A percentile compares a stretch with the other conserved stretches of the same genome.
Conservation (phyloP, 2,888 invertebrate genomes). For the Cacoxenus indagator region DNA sequence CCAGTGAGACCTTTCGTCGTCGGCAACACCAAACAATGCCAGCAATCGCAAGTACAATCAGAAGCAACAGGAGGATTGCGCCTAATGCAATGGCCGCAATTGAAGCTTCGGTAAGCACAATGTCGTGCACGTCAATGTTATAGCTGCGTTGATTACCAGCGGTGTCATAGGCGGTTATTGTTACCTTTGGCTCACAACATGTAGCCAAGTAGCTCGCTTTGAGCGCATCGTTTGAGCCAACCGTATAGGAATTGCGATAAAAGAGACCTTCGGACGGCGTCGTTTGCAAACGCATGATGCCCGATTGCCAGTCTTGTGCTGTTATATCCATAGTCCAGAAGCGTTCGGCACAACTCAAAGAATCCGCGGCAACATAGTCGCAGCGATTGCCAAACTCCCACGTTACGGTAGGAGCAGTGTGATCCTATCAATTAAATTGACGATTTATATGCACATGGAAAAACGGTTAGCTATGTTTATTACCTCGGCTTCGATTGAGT, state of each 20-base stretch:
- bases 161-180: conserved; percentile 79
- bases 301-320: conserved; percentile 78
- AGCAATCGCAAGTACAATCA: conserved; percentile 75
- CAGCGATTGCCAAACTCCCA: conserved; percentile 79
- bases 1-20: conserved; percentile 73
- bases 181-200: conserved; percentile 80
- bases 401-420: conserved; percentile 74
- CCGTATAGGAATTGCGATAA: conserved; percentile 76
- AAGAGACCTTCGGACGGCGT: conserved; percentile 75
- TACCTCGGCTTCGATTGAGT: conserved; percentile 63
- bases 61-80: conserved; percentile 75
- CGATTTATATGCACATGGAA: neutral
- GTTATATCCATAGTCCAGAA: conserved; percentile 80
- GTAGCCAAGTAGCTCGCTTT: conserved; percentile 78
- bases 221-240: conserved; percentile 79
- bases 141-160: conserved; percentile 77
- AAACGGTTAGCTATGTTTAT: neutral
- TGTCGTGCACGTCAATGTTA: conserved; percentile 75
- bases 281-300: conserved; percentile 75
- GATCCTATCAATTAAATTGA: conserved; percentile 68
- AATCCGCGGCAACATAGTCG: conserved; percentile 68
- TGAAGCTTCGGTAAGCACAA: conserved; percentile 69
- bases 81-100: conserved; percentile 82
- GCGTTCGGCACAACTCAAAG: conserved; percentile 75
- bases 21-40: conserved; percentile 76